Base-by-base conservation (phyloP, 2,113 vertebrate genomes). In the Chloropsis hardwickii region DNA sequence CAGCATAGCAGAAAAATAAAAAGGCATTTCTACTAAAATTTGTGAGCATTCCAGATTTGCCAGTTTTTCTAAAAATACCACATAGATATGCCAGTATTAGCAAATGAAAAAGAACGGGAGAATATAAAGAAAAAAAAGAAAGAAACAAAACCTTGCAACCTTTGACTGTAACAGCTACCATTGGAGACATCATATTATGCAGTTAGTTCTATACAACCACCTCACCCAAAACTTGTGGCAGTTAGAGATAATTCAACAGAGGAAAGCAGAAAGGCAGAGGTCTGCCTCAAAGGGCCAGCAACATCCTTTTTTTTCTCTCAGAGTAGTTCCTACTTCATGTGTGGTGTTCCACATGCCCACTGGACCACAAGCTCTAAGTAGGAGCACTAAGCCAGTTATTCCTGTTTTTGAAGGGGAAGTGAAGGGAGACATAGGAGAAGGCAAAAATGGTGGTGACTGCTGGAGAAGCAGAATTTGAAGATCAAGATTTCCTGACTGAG, bases 401-500 rank as follows among this genome's bases (percentile, higher is more conserved):
- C 90, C 85, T 86, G 85, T 82, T 95, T 95, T 72, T 74, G 35
- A 96, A 94, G 67, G 64, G 76, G 93, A 96, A 95, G 74, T 65
- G 22, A 83, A 33, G 85, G 42, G 64, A 94, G 50, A 81, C 58
- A 54, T 50, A 93, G 57, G 23, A 95, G 78, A 42, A 88, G 87
- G 48, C 1, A 2, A 93, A 66, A 92, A 80, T 6, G 2, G 56
- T 77, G 67, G 81, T 94, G 85, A 66, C 66, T 91, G 54, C 39
- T 56, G 47, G 54, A 92, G 56, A 91, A 93, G 76, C 22, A 92
- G 60, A 90, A 85, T 88, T 60, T 77, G 85, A 92, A 94, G 54
- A 93, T 37, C 71, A 81, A 93, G 74, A 53, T 72, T 88, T 92
- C 74, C 69, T 4, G 1, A 42, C 12, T 64, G n/a, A 78, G 42